phyloP scores from a whole-genome alignment of 1,140 invertebrate genomes.

The Maconellicoccus hirsutus region DNA sequence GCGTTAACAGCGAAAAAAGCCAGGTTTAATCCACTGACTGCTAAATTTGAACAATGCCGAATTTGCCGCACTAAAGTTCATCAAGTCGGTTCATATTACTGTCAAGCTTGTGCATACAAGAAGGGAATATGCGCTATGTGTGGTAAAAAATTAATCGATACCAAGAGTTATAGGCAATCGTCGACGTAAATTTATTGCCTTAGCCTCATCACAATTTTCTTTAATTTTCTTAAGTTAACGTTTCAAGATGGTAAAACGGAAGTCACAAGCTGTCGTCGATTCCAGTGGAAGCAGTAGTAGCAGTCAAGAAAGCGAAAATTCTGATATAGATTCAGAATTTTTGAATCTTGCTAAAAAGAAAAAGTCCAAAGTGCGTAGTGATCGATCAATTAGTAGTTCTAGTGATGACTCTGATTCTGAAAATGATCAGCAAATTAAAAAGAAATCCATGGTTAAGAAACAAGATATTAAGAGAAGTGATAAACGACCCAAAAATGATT shows the following conservation, averaged over 20 bases:
- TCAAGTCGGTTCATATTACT: constrained; percentile 90
- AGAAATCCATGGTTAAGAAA: not conserved
- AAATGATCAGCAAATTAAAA: not conserved
- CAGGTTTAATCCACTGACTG: constrained; percentile 73
- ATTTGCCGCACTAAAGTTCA: constrained; percentile 90
- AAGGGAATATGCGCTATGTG: constrained; percentile 98
- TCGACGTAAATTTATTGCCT: constrained; percentile 52
- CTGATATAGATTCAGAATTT: not conserved
- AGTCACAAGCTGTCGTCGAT: not conserved
- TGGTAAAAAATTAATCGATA: constrained; percentile 89
- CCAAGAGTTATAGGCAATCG: constrained; percentile 89
- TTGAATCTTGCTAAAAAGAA: not conserved
- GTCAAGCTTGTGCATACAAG: constrained; percentile 86
- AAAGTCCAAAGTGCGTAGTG: not conserved
- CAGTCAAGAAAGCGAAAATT: not conserved
- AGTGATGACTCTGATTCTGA: not conserved
- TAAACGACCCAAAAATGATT: not conserved
- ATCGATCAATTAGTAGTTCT: not conserved
- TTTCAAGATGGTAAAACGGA: not conserved
- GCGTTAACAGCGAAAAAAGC: constrained; percentile 66
- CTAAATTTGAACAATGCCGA: constrained; percentile 75
- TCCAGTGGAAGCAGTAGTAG: not conserved
- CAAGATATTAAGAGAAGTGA: not conserved
- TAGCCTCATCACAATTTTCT: not conserved
- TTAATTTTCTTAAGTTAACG: not conserved